A percentile compares a stretch with the other conserved stretches of the same genome.
Conservation (phyloP, 2,113 vertebrate species). For the Tympanuchus pallidicinctus region DNA sequence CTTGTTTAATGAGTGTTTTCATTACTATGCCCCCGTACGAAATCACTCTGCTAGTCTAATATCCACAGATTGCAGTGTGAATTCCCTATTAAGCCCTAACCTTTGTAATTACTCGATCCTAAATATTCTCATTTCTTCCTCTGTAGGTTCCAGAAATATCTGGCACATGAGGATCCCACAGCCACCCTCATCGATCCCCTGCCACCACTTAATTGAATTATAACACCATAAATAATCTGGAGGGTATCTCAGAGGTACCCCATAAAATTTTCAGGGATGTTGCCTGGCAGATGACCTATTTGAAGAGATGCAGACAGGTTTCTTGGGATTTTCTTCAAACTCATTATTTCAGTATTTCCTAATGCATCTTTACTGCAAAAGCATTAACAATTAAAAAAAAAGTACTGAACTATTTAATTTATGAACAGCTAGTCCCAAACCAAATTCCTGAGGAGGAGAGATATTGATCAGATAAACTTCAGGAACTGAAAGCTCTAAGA, state of each 20-base stretch:
- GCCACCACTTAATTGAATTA: conserved; percentile 58
- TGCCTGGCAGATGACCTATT: conserved; percentile 40
- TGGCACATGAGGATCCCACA: background rate
- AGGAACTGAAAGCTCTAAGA: background rate
- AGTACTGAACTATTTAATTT: background rate
- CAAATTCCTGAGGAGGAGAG: background rate
- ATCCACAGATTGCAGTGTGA: background rate
- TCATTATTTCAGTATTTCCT: conserved; percentile 48
- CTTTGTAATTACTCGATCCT: conserved; percentile 53
- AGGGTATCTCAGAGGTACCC: conserved; percentile 40
- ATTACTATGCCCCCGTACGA: background rate
- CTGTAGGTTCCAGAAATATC: conserved; percentile 38
- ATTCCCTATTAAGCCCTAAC: conserved; percentile 31
- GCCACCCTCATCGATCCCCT: conserved; percentile 40
- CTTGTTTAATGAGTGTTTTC: background rate
- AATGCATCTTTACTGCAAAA: background rate
- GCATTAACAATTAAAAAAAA: background rate
- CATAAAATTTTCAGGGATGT: conserved; percentile 39
- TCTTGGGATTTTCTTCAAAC: conserved; percentile 25
- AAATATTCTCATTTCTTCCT: conserved; percentile 50
- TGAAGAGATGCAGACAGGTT: conserved; percentile 47
- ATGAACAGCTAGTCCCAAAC: conserved; percentile 5
- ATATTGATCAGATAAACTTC: background rate
- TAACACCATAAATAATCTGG: conserved; percentile 57
- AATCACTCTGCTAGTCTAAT: background rate